Percentiles rank a stretch among this genome's conserved stretches.
phyloP scores from a whole-genome alignment of 1,140 invertebrate species.

The Drosophila serrata region DNA sequence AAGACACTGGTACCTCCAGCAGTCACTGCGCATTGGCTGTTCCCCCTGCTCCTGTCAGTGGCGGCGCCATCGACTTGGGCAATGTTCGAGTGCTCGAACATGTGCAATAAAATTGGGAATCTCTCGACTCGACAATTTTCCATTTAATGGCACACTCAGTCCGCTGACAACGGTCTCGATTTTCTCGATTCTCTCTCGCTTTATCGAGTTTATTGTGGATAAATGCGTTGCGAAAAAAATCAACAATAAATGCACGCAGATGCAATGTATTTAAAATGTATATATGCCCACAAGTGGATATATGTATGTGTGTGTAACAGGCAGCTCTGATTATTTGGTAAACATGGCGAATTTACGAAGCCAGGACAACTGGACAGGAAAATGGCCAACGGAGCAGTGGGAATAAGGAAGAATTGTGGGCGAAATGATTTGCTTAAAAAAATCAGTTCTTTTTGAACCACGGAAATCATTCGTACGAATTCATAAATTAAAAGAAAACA shows the following conservation, averaged over 20 bases:
- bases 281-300: constrained; percentile 13
- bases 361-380: constrained; percentile 37
- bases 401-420: neutral
- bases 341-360: constrained; percentile 40
- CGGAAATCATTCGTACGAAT: neutral
- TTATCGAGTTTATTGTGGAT: constrained; percentile 70
- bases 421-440: neutral
- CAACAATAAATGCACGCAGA: constrained; percentile 53
- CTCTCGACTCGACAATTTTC: constrained; percentile 61
- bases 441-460: neutral
- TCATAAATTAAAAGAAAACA: constrained; percentile 24
- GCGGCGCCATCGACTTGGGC: constrained; percentile 43
- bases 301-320: constrained; percentile 10
- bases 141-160: constrained; percentile 69
- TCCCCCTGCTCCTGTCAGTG: constrained; percentile 23
- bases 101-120: constrained; percentile 63
- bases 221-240: constrained; percentile 51
- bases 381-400: constrained; percentile 25
- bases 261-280: constrained; percentile 35
- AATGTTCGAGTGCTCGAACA: constrained; percentile 55
- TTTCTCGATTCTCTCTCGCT: constrained; percentile 51
- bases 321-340: constrained; percentile 58
- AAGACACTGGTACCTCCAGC: constrained; percentile 30
- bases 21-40: constrained; percentile 10
- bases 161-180: constrained; percentile 62